Conservation (phyloP, 2,113 vertebrate genomes). For the Actenoides lindsayi region DNA sequence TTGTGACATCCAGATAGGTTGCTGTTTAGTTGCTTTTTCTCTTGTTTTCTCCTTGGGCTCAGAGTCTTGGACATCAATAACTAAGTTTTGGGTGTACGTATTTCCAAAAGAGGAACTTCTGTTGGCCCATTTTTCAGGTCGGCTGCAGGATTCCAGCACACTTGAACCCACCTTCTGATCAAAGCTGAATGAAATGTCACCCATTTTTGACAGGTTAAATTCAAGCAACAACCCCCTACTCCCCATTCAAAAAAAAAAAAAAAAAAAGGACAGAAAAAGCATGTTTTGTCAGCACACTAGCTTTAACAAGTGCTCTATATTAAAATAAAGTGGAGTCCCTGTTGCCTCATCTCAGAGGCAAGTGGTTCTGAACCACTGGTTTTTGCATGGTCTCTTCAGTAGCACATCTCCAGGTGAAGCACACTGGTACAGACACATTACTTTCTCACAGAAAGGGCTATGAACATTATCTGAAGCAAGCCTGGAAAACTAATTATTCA, state of each 20-base stretch:
- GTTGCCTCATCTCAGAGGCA: neutral
- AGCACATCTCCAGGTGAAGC: neutral
- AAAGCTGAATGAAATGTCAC: neutral
- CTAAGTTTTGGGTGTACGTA: conserved; percentile 53
- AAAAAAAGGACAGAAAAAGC: neutral
- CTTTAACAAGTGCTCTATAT: neutral
- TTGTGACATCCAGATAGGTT: conserved; percentile 64
- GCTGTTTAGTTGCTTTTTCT: conserved; percentile 13
- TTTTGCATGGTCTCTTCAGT: neutral
- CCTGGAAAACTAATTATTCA: neutral
- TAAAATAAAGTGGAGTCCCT: neutral
- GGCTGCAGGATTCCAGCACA: neutral
- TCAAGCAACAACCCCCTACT: neutral
- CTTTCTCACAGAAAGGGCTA: neutral
- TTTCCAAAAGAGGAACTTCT: neutral
- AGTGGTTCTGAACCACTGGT: neutral
- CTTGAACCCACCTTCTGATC: neutral
- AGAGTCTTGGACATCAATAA: conserved; percentile 41
- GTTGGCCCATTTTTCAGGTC: conserved; percentile 23
- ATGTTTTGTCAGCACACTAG: neutral
- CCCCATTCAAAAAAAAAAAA: neutral
- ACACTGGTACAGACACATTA: neutral
- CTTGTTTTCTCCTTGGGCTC: conserved; percentile 24
- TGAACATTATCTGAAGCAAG: neutral
- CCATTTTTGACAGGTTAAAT: neutral